Evolutionary conservation across 2,797 vertebrate genomes (phyloP).

Genomic region (Mionectes olivaceus): DNA sequence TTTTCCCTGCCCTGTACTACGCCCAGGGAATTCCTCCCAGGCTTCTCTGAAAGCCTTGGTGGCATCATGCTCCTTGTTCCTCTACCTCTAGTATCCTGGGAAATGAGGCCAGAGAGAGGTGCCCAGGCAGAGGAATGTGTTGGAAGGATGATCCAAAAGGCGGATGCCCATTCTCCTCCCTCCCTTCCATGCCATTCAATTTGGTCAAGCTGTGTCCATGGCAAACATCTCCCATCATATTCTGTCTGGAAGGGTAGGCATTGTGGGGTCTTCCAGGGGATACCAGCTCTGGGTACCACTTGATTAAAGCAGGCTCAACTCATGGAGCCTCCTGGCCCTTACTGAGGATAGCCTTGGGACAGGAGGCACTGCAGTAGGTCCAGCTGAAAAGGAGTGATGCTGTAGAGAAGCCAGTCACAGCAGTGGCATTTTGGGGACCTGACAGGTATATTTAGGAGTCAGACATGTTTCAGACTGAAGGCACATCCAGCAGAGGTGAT

Average conservation of each 20-base stretch:
- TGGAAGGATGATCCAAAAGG: not conserved
- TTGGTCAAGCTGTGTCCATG: not conserved
- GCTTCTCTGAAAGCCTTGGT: not conserved
- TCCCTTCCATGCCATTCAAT: not conserved
- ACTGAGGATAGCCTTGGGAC: accelerated
- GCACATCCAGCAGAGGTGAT: not conserved
- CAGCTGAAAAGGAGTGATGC: not conserved
- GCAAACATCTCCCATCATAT: not conserved
- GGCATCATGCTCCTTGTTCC: not conserved
- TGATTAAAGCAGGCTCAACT: not conserved
- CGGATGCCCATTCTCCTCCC: accelerated
- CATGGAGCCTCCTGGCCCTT: not conserved
- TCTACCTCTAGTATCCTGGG: not conserved
- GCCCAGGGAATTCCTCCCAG: not conserved
- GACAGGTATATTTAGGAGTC: not conserved
- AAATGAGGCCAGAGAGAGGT: not conserved
- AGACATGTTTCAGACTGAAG: not conserved
- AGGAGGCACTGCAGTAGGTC: not conserved
- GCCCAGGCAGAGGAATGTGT: not conserved
- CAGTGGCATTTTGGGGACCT: not conserved
- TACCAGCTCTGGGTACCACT: not conserved
- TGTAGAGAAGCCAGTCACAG: not conserved
- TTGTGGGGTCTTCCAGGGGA: accelerated
- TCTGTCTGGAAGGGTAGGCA: not conserved
- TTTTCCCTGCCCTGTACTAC: not conserved